Evolutionary conservation across 2,888 invertebrate species (phyloP), one percentile per base, ranked within the genome.

Genomic region (Cataglyphis livida): DNA sequence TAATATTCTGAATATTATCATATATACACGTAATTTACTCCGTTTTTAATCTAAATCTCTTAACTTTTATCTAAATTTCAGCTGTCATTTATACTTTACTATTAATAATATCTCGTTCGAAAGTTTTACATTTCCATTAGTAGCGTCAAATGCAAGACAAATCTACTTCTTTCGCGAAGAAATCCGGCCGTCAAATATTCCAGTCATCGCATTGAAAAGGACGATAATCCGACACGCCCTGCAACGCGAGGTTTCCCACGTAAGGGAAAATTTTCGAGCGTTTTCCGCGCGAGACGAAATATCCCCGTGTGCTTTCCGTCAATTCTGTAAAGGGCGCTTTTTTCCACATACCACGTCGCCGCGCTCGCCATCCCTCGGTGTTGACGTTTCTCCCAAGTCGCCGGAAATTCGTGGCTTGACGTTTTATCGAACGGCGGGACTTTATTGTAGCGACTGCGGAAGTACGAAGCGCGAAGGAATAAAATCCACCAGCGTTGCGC

Each of bases 381-480:
- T 75, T 61, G 79, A 57, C 64, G 61, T 25, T 66, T 65, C 65
- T 81, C 81, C 65, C 70, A 62, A 79, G 70, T 73, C 75, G 82
- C 85, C 74, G 78, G 82, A 78, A 78, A 82, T 85, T 78, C 74
- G 68, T 64, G 82, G 70, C 75, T 51, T 82, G 84, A 84, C 82
- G 79, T 84, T 82, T 79, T 79, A 85, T 84, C 82, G 84, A 85
- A 82, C 82, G 62, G 41, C 74, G 51, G 48, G 84, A 76, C 66
- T 84, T 84, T 82, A 84, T 84, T 82, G 75, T 82, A 65, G 70
- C 70, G 48, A n/a, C 76, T 76, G 71, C 75, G 73, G 66, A 61
- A 64, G 71, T 59, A 66, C 70, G 81, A 81, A 59, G 71, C 81
- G 81, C 81, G 64, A 71, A 64, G 57, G 73, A 64, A 70, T 73